Evolutionary conservation across 1,140 invertebrate species (phyloP), one percentile per base, ranked within the genome.

Genomic region (Saccostrea cuccullata): DNA sequence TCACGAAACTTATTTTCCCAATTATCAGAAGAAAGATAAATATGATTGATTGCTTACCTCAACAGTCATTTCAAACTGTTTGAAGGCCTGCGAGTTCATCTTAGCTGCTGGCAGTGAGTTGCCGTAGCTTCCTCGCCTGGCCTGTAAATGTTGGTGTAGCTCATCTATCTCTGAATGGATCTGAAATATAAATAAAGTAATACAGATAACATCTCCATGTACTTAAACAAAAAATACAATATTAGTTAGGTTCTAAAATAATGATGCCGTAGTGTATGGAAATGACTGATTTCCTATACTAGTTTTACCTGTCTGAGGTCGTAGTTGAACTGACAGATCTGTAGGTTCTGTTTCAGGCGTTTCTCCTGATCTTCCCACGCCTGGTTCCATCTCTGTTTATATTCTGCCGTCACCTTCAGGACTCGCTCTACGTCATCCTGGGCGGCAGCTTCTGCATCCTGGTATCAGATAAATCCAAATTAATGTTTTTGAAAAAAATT

Each of bases 11-110:
- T 3, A 9, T 47, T 2, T 36, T 47, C 6, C 5, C 47, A 47
- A 9, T 47, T 47, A 1, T 47, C 47, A 47, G 5, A 47, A 9
- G 47, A 9, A 47, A 47, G 26, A 30, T 77, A 2, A 4, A 36
- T 36, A 13, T 5, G 13, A 77, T 30, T 88, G n/a, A 67, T 87
- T 17, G 95, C 94, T 96, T 95, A 97, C 97, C 95, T 96, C 95
- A 91, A 98, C 96, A 82, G 97, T 98, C 95, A 96, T 96, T 95
- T 98, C 97, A 94, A 98, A 98, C 90, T 97, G 96, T 82, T 96
- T 95, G 93, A 97, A 98, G 70, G 97, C 96, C 85, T 96, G 95
- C 13, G 97, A 97, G 85, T 96, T 97, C 77, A 96, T 96, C 93
- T 96, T 96, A 1, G 97, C 97, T 58, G 96, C 96, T 13, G 96